Evolutionary conservation across 2,113 vertebrate genomes (phyloP).

Genomic region (Corydoras sp.): DNA sequence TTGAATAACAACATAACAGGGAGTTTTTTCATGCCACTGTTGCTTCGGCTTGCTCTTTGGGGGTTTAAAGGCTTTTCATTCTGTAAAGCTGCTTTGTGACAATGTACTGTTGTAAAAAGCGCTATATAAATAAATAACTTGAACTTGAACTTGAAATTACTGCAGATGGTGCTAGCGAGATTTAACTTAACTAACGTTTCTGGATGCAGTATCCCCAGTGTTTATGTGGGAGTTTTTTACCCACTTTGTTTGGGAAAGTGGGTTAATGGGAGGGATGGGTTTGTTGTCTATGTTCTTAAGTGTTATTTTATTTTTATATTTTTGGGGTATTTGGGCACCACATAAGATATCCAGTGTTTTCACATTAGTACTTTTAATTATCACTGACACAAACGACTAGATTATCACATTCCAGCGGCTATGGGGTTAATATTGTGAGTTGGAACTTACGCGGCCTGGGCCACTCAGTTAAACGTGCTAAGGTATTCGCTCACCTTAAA

Average conservation of each 20-base stretch:
- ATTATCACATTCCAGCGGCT: constrained; percentile 1
- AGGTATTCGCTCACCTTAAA: constrained; percentile 21
- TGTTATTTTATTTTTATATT: too few species aligned
- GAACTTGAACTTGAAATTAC: not conserved
- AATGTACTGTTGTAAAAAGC: too few species aligned
- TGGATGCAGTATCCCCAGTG: not conserved
- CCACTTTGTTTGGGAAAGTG: constrained; percentile 18
- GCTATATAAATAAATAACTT: too few species aligned
- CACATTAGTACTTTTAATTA: not conserved
- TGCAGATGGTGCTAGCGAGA: not conserved
- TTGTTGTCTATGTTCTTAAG: not conserved
- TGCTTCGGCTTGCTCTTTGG: too few species aligned
- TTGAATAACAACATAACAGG: too few species aligned
- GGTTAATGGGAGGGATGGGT: constrained; percentile 6
- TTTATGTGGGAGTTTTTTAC: constrained; percentile 4
- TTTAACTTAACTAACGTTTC: not conserved
- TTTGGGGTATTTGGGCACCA: constrained; percentile 3
- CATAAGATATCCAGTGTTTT: constrained; percentile 1
- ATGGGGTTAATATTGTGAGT: too few species aligned
- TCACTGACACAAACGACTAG: not conserved
- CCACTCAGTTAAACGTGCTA: not conserved
- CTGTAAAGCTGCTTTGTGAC: too few species aligned
- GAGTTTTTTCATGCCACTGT: too few species aligned
- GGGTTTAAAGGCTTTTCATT: too few species aligned
- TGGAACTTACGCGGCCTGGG: too few species aligned